Base-by-base conservation (phyloP, 92 coral and sea anemone genomes). In the Meandrina meandrites region DNA sequence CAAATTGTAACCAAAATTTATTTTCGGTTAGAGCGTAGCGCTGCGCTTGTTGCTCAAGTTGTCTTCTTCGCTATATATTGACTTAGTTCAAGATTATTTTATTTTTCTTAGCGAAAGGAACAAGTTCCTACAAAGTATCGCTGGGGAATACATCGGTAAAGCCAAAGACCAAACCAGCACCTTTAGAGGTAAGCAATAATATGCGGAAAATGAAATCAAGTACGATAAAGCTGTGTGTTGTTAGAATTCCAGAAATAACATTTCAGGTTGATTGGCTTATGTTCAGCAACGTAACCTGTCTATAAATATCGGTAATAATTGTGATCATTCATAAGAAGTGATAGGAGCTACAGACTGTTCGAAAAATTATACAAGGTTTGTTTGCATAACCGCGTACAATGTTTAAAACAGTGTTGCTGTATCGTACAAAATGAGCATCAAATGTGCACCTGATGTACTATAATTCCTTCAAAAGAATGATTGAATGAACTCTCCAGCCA, bases 111-210 rank as follows among this genome's bases (percentile, higher is more conserved):
- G 98, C 91, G 72, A 96, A 92, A 88, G 97, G 99, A n/a, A 79
- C 98, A 9, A 97, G 94, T 50, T 97, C 99, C 0, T 97, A 97
- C 87, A 94, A 90, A 79, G 93, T 96, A 19, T 85, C 97, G 35
- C 73, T 68, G 53, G 79, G 36, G 32, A 85, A 77, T 42, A 19
- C 89, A 67, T 17, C 95, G 50, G 94, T 90, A 11, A 94, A 93
- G 69, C 85, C 91, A 62, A 97, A 93, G 89, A 69, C 81, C 37
- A 97, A 92, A 79, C 99, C 94, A n/a, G 96, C 95, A 37, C 98
- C 97, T 30, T 69, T 97, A 76, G 98, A 95, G 74, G 98, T 96
- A 80, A 93, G 98, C 93, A 27, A 17, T 79, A 8, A 14, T 6
- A 27, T 31, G 31, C 84, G 73, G 62, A 64, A 78, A 90, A 69